A percentile compares a stretch with the other conserved stretches of the same genome.
Evolutionary conservation across 2,888 invertebrate species (phyloP).

Genomic region (Drosophila eohydei): DNA sequence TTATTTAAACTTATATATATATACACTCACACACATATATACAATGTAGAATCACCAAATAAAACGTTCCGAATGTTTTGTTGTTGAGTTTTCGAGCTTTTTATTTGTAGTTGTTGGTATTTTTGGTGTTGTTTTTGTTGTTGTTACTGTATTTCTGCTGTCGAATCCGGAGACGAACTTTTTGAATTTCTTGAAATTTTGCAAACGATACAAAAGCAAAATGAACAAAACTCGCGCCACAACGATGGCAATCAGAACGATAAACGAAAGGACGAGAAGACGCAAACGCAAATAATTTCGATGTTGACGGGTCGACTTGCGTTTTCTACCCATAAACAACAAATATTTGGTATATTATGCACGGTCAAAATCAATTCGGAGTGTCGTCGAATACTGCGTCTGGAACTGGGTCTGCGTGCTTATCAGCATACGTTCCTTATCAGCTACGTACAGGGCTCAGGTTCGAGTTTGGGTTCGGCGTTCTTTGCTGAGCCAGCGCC

Average conservation of each 20-base stretch:
- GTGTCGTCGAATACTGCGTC: constrained; percentile 25
- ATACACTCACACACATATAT: constrained; percentile 30
- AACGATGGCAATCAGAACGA: constrained; percentile 74
- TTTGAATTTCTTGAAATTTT: constrained; percentile 73
- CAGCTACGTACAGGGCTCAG: constrained; percentile 54
- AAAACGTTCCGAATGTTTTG: constrained; percentile 58
- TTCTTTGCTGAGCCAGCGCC: constrained; percentile 61
- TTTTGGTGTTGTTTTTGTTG: constrained; percentile 21
- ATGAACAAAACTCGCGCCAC: constrained; percentile 77
- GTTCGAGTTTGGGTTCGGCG: constrained; percentile 34
- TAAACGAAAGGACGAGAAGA: constrained; percentile 82
- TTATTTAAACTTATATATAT: constrained; percentile 14
- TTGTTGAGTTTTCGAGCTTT: constrained; percentile 43
- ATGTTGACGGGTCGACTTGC: constrained; percentile 84
- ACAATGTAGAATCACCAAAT: constrained; percentile 51
- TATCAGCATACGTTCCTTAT: constrained; percentile 75
- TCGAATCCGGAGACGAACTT: constrained; percentile 56
- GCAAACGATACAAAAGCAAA: constrained; percentile 82
- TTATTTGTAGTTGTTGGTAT: constrained; percentile 24
- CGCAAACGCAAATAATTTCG: constrained; percentile 85
- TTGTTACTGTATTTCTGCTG: constrained; percentile 29
- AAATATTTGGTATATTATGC: constrained; percentile 70
- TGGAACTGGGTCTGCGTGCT: constrained; percentile 46
- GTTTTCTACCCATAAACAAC: constrained; percentile 85
- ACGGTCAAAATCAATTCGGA: constrained; percentile 73